A percentile compares a stretch with the other conserved stretches of the same genome.
Conservation (phyloP, 2,888 invertebrate species). For the Fissipunctia ypsillon region DNA sequence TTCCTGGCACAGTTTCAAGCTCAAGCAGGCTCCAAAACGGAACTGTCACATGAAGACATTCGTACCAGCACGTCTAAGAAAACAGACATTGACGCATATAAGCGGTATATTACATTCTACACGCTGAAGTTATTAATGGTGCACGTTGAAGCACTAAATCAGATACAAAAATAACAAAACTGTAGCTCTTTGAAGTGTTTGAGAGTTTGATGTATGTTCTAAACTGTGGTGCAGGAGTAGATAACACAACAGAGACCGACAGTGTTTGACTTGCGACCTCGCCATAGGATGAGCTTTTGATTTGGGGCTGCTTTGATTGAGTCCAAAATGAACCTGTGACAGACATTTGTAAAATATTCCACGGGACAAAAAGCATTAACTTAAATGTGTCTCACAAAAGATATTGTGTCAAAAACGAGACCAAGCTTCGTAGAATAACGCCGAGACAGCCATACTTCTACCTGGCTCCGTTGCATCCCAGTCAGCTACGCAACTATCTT, state of each 20-base stretch:
- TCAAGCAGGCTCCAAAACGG: constrained; percentile 10
- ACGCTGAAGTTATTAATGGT: constrained; percentile 60
- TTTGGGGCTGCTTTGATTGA: not conserved
- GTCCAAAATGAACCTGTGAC: not conserved
- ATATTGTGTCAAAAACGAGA: not conserved
- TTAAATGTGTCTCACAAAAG: not conserved
- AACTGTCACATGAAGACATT: constrained; percentile 29
- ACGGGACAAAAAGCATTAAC: not conserved
- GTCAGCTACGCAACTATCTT: not conserved
- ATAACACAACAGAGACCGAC: constrained; percentile 23
- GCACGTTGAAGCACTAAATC: constrained; percentile 60
- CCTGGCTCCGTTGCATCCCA: not conserved
- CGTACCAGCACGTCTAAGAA: constrained; percentile 26
- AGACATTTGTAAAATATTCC: not conserved
- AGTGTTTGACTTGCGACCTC: not conserved
- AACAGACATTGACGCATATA: constrained; percentile 58
- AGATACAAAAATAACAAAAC: constrained; percentile 56
- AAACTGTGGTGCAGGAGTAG: constrained; percentile 11
- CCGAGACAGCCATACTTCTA: not conserved
- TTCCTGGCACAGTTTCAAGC: not conserved
- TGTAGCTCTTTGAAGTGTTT: constrained; percentile 49
- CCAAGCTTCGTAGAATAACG: not conserved
- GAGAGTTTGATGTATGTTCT: constrained; percentile 50
- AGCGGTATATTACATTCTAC: constrained; percentile 54
- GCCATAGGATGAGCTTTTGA: not conserved